These are phyloP conservation scores for Leptopilina drosophilae DNA, from an alignment of 2,888 invertebrate species.

Conservation along the genomic window DNA sequence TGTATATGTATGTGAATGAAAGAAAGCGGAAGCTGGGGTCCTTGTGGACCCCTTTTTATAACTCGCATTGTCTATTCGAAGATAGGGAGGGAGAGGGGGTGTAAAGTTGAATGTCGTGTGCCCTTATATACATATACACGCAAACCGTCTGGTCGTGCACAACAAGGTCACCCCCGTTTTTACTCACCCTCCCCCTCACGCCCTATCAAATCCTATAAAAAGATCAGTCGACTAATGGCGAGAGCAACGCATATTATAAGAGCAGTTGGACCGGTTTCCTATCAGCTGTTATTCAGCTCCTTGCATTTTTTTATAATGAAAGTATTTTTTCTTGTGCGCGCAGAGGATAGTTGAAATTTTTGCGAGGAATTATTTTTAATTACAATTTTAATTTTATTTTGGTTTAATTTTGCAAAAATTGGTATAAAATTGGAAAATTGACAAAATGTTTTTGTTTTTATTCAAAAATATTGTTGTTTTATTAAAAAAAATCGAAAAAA, in stretches of 20 bases:
- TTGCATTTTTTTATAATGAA: background rate
- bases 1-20: constrained; percentile 54
- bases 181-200: constrained; percentile 41
- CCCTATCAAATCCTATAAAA: constrained; percentile 43
- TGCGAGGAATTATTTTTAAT: background rate
- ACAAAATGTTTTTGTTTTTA: too few relatives aligned
- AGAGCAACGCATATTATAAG: constrained; percentile 18
- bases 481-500: background rate
- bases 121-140: background rate
- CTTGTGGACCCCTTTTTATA: constrained; percentile 49
- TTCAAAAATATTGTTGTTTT: too few relatives aligned
- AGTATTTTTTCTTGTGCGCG: background rate
- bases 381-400: too few relatives aligned
- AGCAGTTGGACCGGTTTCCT: constrained; percentile 48
- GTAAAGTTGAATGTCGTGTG: constrained; percentile 41
- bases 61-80: constrained; percentile 52
- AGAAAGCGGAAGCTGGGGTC: constrained; percentile 66
- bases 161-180: constrained; percentile 38
- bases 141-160: constrained; percentile 31
- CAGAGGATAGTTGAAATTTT: too few relatives aligned
- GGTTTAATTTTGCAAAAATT: too few relatives aligned
- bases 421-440: too few relatives aligned
- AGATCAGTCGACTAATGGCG: constrained; percentile 44
- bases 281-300: constrained; percentile 50
- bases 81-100: constrained; percentile 32